Evolutionary conservation across 2,113 vertebrate species (phyloP), one percentile per base, ranked within the genome.

Genomic region (Poicephalus gulielmi): DNA sequence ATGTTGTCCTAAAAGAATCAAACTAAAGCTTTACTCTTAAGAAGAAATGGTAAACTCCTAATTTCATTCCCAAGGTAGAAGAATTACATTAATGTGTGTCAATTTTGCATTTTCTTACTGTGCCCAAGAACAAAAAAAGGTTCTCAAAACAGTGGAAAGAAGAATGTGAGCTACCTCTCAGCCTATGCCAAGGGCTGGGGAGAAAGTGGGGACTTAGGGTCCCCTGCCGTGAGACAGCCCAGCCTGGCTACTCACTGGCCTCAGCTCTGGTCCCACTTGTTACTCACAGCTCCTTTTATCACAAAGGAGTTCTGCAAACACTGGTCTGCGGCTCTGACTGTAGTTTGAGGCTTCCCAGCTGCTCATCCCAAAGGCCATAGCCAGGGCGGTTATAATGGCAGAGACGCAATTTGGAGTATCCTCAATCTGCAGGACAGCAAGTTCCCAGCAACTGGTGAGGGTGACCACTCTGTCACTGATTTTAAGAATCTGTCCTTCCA

Each of bases 281-380:
- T 24, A 5, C 11, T 22, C 17, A 1, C 44, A 28, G 33, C 46
- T 75, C 41, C 24, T 70, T 83, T 84, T 31, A 78, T 67, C 60
- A 0, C 28, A 24, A n/a, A 19, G 19, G 41, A 46, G 24, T 59
- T 70, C 37, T 57, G 22, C 62, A 57, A 91, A 59, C 41, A 33
- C 23, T 10, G 31, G 27, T 19, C 79, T 46, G 47, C 6, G 1
- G 20, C n/a, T 88, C 73, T 50, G 28, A 8, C 90, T 90, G 59
- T 25, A n/a, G 70, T 50, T 62, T 86, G 92, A 96, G 46, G 39
- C 31, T 77, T 92, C 69, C 68, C 90, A 95, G 93, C 41, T 94
- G 90, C 53, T 90, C 79, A 13, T 19, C 13, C 2, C 63, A 60
- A 37, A 73, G 79, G 63, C 43, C 78, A 63, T 6, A 71, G 57